These are phyloP conservation scores for Malacoraja senta DNA, from an alignment of 2,797 vertebrate genomes.

Conservation along the genomic window DNA sequence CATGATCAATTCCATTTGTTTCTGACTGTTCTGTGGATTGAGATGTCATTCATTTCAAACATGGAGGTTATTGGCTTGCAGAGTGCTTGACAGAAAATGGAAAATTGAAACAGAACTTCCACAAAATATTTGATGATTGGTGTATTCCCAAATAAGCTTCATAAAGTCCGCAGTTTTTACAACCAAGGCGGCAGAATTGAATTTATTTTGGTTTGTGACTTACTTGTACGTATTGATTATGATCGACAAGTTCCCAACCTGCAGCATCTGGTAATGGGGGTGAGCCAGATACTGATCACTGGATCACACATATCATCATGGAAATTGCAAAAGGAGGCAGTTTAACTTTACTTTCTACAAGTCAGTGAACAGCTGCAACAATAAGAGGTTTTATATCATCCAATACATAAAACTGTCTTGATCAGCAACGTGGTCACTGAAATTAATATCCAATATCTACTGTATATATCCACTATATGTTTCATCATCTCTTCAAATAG, in stretches of 20 bases:
- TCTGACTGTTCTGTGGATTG: background rate
- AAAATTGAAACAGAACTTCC: background rate
- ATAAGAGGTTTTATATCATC: background rate
- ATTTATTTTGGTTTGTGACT: background rate
- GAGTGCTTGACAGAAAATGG: background rate
- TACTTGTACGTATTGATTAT: background rate
- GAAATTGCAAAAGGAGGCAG: background rate
- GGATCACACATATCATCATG: background rate
- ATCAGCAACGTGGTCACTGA: background rate
- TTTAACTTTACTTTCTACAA: background rate
- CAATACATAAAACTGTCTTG: background rate
- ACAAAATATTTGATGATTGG: background rate
- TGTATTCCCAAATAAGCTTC: background rate
- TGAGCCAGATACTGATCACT: background rate
- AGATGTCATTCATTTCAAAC: conserved; percentile 1
- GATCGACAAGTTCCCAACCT: background rate
- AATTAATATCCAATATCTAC: background rate
- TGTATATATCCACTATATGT: background rate
- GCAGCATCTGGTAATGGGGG: background rate
- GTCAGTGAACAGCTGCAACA: background rate
- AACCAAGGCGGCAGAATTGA: background rate
- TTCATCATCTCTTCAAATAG: background rate
- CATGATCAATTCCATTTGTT: background rate
- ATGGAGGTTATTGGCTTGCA: background rate
- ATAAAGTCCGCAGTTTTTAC: background rate